phyloP scores from a whole-genome alignment of 2,888 invertebrate species.

The Drosophila setosimentum region DNA sequence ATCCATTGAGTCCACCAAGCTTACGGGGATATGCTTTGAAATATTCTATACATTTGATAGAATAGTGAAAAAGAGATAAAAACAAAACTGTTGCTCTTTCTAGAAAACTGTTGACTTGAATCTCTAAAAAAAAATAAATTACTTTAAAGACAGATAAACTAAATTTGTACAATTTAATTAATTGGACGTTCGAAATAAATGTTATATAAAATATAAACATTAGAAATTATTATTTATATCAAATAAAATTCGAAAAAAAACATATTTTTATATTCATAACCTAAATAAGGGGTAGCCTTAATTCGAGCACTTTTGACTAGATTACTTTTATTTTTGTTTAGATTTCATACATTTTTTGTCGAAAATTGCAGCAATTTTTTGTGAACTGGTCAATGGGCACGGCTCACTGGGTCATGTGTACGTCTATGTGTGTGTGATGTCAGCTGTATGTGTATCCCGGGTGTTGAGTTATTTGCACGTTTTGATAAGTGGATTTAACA shows the following conservation, averaged over 20 bases:
- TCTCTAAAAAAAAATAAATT: not conserved
- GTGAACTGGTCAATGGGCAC: conserved; percentile 51
- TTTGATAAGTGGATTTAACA: conserved; percentile 78
- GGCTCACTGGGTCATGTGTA: conserved; percentile 58
- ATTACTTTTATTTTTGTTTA: conserved; percentile 7
- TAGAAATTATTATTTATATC: not conserved
- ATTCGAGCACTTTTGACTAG: not conserved
- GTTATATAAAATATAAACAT: not conserved
- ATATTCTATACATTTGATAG: not conserved
- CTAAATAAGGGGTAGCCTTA: conserved; percentile 4
- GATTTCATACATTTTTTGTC: conserved; percentile 1
- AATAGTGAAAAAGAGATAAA: too few relatives aligned
- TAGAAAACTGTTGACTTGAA: not conserved
- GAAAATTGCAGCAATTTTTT: conserved; percentile 51
- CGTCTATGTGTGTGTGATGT: conserved; percentile 15
- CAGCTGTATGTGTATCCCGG: conserved; percentile 49
- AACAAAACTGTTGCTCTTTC: not conserved
- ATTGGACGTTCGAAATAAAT: not conserved
- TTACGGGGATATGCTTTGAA: too few relatives aligned
- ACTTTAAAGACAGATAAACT: not conserved
- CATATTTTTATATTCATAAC: not conserved
- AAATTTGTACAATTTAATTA: not conserved
- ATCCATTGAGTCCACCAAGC: not conserved
- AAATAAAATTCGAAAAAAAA: not conserved
- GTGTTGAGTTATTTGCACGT: conserved; percentile 77